Evolutionary conservation across 2,113 vertebrate genomes (phyloP).

Genomic region (Hypocryptadius cinnamomeus): DNA sequence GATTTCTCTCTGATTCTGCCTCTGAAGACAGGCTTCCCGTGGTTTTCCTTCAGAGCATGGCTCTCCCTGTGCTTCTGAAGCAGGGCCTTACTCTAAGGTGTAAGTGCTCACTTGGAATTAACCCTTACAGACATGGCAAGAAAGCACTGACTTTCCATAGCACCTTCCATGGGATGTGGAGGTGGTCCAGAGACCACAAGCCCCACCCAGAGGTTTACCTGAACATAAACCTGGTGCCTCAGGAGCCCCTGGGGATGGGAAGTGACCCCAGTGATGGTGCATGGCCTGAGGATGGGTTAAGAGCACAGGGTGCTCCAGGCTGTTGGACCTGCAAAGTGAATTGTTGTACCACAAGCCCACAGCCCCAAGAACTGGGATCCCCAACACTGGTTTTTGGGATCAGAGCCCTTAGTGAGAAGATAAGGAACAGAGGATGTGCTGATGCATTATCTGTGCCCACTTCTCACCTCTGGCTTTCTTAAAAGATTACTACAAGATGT

Average conservation of each 20-base stretch:
- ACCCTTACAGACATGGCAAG: not conserved
- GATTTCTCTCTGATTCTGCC: not conserved
- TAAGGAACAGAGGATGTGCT: not conserved
- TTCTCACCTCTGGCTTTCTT: not conserved
- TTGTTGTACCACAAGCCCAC: accelerated
- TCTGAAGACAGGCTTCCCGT: not conserved
- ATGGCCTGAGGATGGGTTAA: not conserved
- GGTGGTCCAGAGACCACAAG: not conserved
- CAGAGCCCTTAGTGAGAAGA: not conserved
- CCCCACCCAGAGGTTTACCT: not conserved
- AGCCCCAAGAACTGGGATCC: not conserved
- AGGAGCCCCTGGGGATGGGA: not conserved
- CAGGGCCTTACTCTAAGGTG: not conserved
- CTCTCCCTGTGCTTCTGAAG: not conserved
- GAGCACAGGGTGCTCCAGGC: not conserved
- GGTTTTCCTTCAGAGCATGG: not conserved
- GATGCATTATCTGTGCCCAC: not conserved
- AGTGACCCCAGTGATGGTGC: accelerated
- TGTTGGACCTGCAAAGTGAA: not conserved
- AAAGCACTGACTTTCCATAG: not conserved
- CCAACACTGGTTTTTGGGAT: not conserved
- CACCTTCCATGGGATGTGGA: not conserved
- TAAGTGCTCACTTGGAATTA: not conserved
- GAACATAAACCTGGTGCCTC: not conserved
- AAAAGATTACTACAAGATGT: not conserved